These are phyloP conservation scores for Reticulitermes lucifugus DNA, from an alignment of 2,888 invertebrate species.

Conservation along the genomic window DNA sequence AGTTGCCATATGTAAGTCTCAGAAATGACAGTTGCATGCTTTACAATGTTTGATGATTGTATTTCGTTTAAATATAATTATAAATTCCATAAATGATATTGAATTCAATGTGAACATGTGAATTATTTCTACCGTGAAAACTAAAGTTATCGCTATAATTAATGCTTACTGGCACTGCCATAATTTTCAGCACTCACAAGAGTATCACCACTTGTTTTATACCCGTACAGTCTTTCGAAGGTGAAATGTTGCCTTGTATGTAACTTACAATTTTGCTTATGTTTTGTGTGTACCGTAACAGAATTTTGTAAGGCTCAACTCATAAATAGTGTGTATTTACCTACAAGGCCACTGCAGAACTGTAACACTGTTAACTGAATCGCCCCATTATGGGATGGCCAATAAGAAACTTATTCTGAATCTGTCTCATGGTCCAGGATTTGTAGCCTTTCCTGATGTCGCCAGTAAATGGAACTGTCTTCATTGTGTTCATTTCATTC, in stretches of 20 bases:
- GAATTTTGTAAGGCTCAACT: too few relatives aligned
- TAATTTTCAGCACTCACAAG: not conserved
- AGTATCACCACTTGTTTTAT: not conserved
- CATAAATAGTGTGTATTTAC: too few relatives aligned
- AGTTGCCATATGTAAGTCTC: not conserved
- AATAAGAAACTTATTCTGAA: too few relatives aligned
- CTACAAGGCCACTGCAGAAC: too few relatives aligned
- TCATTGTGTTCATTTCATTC: too few relatives aligned
- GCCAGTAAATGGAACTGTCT: too few relatives aligned
- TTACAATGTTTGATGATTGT: not conserved
- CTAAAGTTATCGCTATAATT: not conserved
- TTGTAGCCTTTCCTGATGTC: too few relatives aligned
- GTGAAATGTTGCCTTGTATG: not conserved
- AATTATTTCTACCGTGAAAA: not conserved
- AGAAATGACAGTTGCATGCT: not conserved
- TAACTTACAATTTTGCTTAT: too few relatives aligned
- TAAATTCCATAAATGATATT: not conserved
- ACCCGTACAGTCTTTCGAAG: not conserved
- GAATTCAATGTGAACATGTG: not conserved
- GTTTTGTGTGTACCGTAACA: too few relatives aligned
- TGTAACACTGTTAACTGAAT: too few relatives aligned
- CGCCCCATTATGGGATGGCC: too few relatives aligned
- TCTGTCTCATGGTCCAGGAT: too few relatives aligned
- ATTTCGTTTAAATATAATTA: not conserved
- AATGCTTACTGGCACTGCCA: slow-evolving; percentile 4